Conservation (phyloP, 2,888 invertebrate genomes). For the Lasioglossum villosulum region DNA sequence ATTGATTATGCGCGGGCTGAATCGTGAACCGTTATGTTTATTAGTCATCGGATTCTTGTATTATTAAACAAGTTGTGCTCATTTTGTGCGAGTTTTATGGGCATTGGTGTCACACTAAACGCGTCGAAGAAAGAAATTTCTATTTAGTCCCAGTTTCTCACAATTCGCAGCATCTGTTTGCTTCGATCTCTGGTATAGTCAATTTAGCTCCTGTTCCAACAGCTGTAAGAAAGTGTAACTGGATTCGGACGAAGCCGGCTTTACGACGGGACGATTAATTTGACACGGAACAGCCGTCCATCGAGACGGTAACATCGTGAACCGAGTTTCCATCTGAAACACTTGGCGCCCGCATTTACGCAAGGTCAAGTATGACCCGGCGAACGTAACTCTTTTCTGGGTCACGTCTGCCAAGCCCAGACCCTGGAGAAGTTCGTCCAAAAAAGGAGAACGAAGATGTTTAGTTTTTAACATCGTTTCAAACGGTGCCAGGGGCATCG, state of each 20-base stretch:
- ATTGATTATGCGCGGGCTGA: not conserved
- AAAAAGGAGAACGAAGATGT: not conserved
- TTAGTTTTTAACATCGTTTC: not conserved
- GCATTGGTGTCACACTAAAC: not conserved
- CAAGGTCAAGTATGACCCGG: not conserved
- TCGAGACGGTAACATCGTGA: not conserved
- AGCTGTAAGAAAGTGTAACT: not conserved
- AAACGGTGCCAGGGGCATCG: not conserved
- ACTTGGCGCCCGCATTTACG: not conserved
- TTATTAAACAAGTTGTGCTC: not conserved
- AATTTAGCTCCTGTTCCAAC: not conserved
- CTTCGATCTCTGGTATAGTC: not conserved
- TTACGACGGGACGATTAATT: constrained; percentile 6
- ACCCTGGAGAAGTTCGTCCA: not conserved
- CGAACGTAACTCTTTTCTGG: not conserved
- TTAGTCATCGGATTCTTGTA: not conserved
- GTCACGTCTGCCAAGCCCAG: not conserved
- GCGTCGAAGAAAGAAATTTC: not conserved
- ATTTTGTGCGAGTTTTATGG: not conserved
- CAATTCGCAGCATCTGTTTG: not conserved
- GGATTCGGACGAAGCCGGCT: not conserved
- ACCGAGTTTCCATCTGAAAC: constrained; percentile 6
- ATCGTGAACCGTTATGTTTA: not conserved
- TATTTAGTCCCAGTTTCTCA: not conserved
- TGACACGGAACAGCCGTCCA: not conserved